Percentiles rank a stretch among this genome's conserved stretches.
Conservation (phyloP, 1,140 invertebrate species). For the Pteromalus puparum region DNA sequence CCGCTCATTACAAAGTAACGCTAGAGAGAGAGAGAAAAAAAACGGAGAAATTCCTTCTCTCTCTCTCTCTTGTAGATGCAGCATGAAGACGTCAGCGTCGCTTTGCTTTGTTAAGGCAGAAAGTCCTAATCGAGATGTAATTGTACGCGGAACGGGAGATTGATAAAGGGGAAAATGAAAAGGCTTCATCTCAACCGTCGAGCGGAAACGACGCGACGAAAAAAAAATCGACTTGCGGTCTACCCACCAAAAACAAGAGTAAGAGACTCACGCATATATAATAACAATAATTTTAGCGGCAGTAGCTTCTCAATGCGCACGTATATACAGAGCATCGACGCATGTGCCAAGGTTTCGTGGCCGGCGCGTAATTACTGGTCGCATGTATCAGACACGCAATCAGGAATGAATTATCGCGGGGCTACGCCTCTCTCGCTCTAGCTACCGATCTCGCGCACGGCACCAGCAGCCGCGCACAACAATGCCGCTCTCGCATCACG, state of each 20-base stretch:
- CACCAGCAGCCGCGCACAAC: slow-evolving; percentile 56
- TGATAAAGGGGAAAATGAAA: background rate
- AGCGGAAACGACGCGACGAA: too few relatives aligned
- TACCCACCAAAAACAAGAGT: too few relatives aligned
- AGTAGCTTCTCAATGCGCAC: background rate
- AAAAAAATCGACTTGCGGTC: too few relatives aligned
- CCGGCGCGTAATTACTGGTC: slow-evolving; percentile 67
- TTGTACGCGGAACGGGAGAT: slow-evolving; percentile 58
- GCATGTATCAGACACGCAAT: slow-evolving; percentile 75
- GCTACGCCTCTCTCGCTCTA: slow-evolving; percentile 62
- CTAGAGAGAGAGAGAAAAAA: slow-evolving; percentile 44
- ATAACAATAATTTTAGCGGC: background rate
- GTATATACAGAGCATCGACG: background rate
- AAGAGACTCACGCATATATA: background rate
- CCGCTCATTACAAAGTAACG: slow-evolving; percentile 1
- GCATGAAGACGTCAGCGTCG: too few relatives aligned
- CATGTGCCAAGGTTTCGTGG: background rate
- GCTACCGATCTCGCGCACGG: slow-evolving; percentile 9
- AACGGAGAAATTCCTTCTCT: background rate
- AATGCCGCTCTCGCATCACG: slow-evolving; percentile 71
- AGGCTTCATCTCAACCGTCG: too few relatives aligned
- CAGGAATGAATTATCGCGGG: slow-evolving; percentile 73
- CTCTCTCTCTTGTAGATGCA: background rate
- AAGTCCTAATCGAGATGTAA: slow-evolving; percentile 43
- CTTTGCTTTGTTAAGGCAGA: background rate